A percentile compares a stretch with the other conserved stretches of the same genome.
Conservation (phyloP, 64 coral and sea anemone species). For the Platygyra sinensis region DNA sequence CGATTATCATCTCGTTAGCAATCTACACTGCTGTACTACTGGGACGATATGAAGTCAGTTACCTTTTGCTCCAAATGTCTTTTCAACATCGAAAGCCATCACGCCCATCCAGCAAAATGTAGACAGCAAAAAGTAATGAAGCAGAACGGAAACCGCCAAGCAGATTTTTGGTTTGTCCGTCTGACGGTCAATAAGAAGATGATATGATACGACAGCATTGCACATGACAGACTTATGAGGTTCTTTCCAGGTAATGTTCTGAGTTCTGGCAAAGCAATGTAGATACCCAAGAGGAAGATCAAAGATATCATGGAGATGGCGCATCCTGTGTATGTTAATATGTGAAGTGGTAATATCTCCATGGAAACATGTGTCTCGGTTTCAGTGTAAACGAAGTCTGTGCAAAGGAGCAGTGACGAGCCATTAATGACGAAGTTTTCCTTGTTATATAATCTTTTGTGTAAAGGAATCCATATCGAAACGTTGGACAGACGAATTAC, state of each 20-base stretch:
- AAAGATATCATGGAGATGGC: not conserved
- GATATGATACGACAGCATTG: constrained; percentile 27
- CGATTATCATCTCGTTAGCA: no score
- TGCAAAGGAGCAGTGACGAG: not conserved
- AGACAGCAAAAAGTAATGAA: constrained; percentile 26
- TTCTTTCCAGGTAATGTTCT: constrained; percentile 40
- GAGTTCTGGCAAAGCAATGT: not conserved
- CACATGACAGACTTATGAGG: constrained; percentile 9
- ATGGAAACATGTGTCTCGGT: not conserved
- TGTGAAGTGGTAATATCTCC: not conserved
- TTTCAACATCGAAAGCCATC: constrained; percentile 35
- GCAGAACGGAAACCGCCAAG: not conserved
- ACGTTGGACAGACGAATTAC: not conserved
- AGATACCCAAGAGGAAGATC: not conserved
- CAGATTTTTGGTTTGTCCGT: not conserved
- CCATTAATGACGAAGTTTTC: constrained; percentile 5
- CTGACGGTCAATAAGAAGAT: constrained; percentile 3
- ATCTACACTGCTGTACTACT: no score
- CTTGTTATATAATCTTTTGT: not conserved
- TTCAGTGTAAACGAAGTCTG: not conserved
- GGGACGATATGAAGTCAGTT: not conserved
- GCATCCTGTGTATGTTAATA: constrained; percentile 19
- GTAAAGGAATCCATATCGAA: constrained; percentile 7
- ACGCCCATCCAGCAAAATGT: constrained; percentile 35
- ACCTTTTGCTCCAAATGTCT: constrained; percentile 30